Evolutionary conservation across 2,888 invertebrate genomes (phyloP).

Genomic region (Mythimna pallens): DNA sequence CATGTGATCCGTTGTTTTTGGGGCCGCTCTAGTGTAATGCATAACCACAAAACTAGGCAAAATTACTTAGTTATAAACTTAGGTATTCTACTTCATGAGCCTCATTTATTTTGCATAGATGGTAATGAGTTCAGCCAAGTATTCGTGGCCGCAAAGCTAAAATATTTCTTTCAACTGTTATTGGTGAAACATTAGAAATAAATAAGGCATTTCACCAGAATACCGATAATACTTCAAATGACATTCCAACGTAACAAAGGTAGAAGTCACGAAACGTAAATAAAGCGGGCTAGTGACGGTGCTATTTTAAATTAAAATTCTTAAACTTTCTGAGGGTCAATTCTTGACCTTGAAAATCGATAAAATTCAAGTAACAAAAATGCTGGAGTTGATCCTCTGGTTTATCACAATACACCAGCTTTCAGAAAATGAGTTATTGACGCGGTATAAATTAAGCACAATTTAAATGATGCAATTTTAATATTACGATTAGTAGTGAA

Average conservation of each 20-base stretch:
- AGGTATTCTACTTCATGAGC: slow-evolving; percentile 17
- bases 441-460: too few species aligned
- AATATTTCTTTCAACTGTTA: slow-evolving; percentile 74
- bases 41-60: not conserved
- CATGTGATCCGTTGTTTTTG: too few species aligned
- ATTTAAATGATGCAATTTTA: too few species aligned
- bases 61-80: slow-evolving; percentile 7
- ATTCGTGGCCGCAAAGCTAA: slow-evolving; percentile 64
- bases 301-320: slow-evolving; percentile 5
- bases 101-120: slow-evolving; percentile 40
- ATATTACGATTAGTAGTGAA: too few species aligned
- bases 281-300: slow-evolving; percentile 66
- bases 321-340: not conserved
- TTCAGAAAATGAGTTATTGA: too few species aligned
- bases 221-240: slow-evolving; percentile 86
- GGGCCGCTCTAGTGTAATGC: too few species aligned
- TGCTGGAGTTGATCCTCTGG: too few species aligned
- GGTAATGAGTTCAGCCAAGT: slow-evolving; percentile 63
- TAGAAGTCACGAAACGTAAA: slow-evolving; percentile 84
- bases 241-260: slow-evolving; percentile 84
- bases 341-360: not conserved
- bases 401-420: too few species aligned
- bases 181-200: slow-evolving; percentile 77
- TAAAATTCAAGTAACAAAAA: not conserved
- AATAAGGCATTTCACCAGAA: slow-evolving; percentile 85